Evolutionary conservation across 2,888 invertebrate genomes (phyloP), one percentile per base, ranked within the genome.

Genomic region (Pheosia gnoma): DNA sequence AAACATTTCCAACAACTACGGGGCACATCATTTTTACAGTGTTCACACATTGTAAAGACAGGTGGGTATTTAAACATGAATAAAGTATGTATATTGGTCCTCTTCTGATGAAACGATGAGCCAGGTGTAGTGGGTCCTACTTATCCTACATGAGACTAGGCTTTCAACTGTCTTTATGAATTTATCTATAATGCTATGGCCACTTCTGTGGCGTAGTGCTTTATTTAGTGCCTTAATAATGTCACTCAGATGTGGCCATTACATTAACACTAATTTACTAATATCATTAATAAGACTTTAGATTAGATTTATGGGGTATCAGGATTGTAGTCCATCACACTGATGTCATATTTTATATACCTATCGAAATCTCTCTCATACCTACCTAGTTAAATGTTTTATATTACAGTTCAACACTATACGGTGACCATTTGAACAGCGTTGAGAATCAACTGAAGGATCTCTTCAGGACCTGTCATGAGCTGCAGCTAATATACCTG

Each of bases 21-120:
- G 88, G 87, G 25, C 77, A 78, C 13, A 89, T 94, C 54, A 81
- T 94, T 53, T 75, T 83, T 53, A 74, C 80, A 60, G 87, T 94
- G 39, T 94, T 94, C 70, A 80, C 77, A 62, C 94, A 94, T 74
- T 94, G 94, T 74, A 94, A 88, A 69, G 85, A 93, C 51, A 94
- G 94, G 94, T n/a, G n/a, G n/a, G n/a, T 25, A 25, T 25, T 25
- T 25, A 25, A 25, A 25, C 25, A 25, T 25, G 0, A 25, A 25
- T 25, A 25, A 25, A 25, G 25, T 25, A 25, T 0, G 0, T 25
- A 25, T 25, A 25, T 25, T 25, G 25, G 25, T 25, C 25, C 25
- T 25, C 25, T 25, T 25, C 25, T 25, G 25, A 25, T 25, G 25
- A 25, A 25, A 25, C 25, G 25, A 25, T 47, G 4, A 47, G n/a